These are phyloP conservation scores for Nibea albiflora DNA, from an alignment of 2,113 vertebrate genomes.

Conservation along the genomic window DNA sequence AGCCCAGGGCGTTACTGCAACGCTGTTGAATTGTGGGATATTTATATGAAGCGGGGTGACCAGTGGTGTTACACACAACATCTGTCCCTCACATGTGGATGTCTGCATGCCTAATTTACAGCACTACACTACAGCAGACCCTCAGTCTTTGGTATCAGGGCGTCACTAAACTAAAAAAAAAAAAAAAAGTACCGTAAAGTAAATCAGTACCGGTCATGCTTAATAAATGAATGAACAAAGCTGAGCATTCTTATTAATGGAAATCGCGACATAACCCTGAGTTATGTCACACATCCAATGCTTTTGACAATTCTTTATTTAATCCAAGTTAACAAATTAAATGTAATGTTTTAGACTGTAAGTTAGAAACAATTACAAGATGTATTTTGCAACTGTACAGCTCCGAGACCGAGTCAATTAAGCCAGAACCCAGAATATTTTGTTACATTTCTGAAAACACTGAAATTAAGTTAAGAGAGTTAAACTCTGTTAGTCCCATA, in stretches of 20 bases:
- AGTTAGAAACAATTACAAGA: not conserved
- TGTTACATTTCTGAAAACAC: not conserved
- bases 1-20: constrained; percentile 56
- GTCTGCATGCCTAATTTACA: constrained; percentile 15
- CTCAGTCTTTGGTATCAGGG: not conserved
- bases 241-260: not conserved
- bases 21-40: constrained; percentile 59
- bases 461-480: not conserved
- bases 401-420: not conserved
- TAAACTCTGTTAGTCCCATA: not conserved
- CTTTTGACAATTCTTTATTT: not conserved
- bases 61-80: constrained; percentile 66
- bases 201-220: no score
- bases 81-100: constrained; percentile 3
- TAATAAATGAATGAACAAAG: not conserved
- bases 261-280: not conserved
- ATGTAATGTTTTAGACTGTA: not conserved
- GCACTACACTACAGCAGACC: not conserved
- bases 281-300: not conserved
- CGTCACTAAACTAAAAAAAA: not conserved
- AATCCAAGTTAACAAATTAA: not conserved
- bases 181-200: not conserved
- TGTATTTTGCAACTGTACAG: not conserved
- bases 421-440: not conserved
- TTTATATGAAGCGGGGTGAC: constrained; percentile 61